Conservation (phyloP, 2,113 vertebrate species). For the Grammomys dolichurus region DNA sequence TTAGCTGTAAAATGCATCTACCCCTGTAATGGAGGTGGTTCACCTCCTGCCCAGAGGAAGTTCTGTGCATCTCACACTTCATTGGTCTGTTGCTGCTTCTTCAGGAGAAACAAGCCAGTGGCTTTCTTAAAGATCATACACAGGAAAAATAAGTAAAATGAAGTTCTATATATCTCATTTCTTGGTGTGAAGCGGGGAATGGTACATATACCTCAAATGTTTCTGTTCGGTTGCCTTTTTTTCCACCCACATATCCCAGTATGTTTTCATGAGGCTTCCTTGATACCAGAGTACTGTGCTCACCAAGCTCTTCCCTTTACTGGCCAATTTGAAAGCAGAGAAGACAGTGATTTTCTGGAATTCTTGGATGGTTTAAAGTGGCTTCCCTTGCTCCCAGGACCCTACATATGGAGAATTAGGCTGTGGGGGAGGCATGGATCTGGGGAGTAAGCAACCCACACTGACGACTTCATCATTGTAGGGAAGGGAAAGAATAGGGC, state of each 20-base stretch:
- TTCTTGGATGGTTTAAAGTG: background rate
- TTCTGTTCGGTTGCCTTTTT: background rate
- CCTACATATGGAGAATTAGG: background rate
- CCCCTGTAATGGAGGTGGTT: background rate
- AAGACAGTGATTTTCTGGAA: background rate
- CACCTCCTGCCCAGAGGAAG: background rate
- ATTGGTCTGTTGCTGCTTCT: conserved; percentile 28
- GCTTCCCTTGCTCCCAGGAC: background rate
- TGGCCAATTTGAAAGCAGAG: background rate
- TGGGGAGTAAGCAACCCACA: background rate
- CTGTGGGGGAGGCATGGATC: background rate
- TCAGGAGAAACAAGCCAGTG: background rate
- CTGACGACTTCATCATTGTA: background rate
- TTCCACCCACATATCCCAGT: background rate
- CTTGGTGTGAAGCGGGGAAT: background rate
- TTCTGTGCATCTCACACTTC: background rate
- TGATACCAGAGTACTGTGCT: background rate
- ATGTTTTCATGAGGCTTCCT: background rate
- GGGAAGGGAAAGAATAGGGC: background rate
- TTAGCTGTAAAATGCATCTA: background rate
- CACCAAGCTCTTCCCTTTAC: background rate
- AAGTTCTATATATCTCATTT: background rate
- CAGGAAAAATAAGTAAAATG: background rate
- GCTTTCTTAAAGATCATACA: background rate
- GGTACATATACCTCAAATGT: background rate